These are phyloP conservation scores for Oppia nitens DNA, from an alignment of 1,140 invertebrate genomes.

Conservation along the genomic window DNA sequence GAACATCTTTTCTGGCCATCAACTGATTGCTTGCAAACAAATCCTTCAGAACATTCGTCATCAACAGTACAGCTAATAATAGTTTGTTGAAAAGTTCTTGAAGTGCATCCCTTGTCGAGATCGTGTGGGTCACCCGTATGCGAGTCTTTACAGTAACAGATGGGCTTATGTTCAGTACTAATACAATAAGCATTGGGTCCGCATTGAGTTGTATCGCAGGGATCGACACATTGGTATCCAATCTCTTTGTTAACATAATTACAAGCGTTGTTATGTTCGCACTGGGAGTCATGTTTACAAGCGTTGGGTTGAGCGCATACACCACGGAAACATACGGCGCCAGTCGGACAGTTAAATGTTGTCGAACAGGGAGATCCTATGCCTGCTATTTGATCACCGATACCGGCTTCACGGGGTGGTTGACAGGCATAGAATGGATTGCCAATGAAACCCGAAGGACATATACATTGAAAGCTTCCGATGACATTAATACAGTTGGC, in stretches of 20 bases:
- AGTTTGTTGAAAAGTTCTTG: background rate
- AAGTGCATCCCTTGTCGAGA: constrained; percentile 20
- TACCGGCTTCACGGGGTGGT: background rate
- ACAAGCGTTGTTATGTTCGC: constrained; percentile 24
- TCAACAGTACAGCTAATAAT: constrained; percentile 15
- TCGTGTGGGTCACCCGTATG: constrained; percentile 61
- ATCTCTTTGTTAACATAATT: constrained; percentile 31
- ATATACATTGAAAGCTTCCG: constrained; percentile 48
- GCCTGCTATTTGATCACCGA: background rate
- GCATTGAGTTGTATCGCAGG: constrained; percentile 32
- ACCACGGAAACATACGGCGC: constrained; percentile 8
- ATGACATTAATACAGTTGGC: constrained; percentile 53
- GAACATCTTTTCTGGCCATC: constrained; percentile 18
- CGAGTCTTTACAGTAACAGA: constrained; percentile 61
- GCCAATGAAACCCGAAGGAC: constrained; percentile 51
- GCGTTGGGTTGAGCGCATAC: constrained; percentile 5
- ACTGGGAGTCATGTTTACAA: constrained; percentile 8
- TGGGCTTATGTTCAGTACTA: constrained; percentile 57
- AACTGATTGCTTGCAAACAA: constrained; percentile 12
- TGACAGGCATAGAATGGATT: constrained; percentile 37
- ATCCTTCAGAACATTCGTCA: constrained; percentile 14
- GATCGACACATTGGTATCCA: constrained; percentile 18
- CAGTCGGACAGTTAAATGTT: constrained; percentile 7
- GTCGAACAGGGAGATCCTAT: constrained; percentile 7
- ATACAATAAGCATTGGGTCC: constrained; percentile 74